Evolutionary conservation across 2,797 vertebrate genomes (phyloP), one percentile per base, ranked within the genome.

Genomic region (Liasis olivaceus): DNA sequence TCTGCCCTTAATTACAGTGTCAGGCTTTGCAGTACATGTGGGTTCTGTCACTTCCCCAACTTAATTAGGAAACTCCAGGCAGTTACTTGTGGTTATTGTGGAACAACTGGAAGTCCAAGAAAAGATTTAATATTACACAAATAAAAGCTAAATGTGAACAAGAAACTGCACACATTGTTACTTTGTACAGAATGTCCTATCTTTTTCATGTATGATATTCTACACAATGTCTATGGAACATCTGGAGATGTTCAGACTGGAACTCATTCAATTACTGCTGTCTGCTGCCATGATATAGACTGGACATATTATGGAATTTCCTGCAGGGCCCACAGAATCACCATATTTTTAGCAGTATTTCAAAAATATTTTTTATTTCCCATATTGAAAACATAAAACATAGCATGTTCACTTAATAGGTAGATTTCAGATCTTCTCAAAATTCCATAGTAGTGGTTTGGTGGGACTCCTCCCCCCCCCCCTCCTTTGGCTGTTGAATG

Each of bases 211-310:
- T 36, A 91, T 93, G 36, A 51, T 20, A 66, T 7, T 92, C 87
- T 81, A 81, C 17, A 90, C 47, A 92, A 90, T 51, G 51, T 60
- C 7, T 88, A 87, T 36, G 20, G 88, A 88, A 77, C 51, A 91
- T 12, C 0, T 15, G 87, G 20, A 51, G 72, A 85, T 0, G 90
- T 87, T 93, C 88, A 0, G 62, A 93, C 94, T 64, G 7, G 88
- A 92, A 95, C 26, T 5, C 90, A 85, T 86, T 47, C 58, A 84
- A 36, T 91, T 90, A 91, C 4, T 42, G 20, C 51, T 64, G 88
- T 3, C 2, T 91, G 26, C 94, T 91, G 84, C 42, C 1, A 4
- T 2, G 0, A 2, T 51, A 81, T 3, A 87, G 84, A 1, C 15
- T 5, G 14, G 92, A 0, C 85, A 89, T 64, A 54, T 51, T 89